phyloP scores from a whole-genome alignment of 2,888 invertebrate genomes.

The Pilophorus perplexus region DNA sequence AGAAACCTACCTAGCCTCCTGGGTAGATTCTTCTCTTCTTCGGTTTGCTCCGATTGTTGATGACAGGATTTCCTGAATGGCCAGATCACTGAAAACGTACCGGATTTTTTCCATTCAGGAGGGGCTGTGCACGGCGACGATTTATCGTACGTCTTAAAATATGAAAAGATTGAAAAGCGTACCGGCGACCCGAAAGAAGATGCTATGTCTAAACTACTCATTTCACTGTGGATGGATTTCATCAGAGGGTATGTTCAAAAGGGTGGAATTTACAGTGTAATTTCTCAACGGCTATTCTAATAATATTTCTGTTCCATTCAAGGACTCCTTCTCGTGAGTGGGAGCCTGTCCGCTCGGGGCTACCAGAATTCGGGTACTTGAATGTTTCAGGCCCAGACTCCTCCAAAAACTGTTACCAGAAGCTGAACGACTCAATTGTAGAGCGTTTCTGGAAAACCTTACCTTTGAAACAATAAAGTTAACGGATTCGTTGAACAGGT shows the following conservation, averaged over 20 bases:
- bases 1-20: no score
- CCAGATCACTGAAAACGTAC: no score
- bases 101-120: no score
- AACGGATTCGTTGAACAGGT: no score
- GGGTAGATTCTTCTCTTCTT: no score
- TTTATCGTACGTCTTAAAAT: constrained; percentile 8
- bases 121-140: constrained; percentile 18
- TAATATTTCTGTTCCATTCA: background rate
- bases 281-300: background rate
- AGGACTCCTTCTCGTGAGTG: constrained; percentile 2
- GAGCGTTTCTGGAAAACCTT: constrained; percentile 2
- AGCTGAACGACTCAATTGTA: background rate
- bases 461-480: background rate
- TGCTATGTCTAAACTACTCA: constrained; percentile 5
- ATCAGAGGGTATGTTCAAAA: background rate
- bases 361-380: constrained; percentile 2
- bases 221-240: constrained; percentile 2
- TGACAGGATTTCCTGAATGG: no score
- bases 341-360: constrained; percentile 6
- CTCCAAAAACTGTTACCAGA: background rate
- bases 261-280: background rate
- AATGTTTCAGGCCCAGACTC: background rate
- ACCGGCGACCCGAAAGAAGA: background rate
- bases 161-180: background rate
- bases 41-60: no score